Evolutionary conservation across 2,797 vertebrate genomes (phyloP), one percentile per base, ranked within the genome.

Genomic region (Meriones psammophilus): DNA sequence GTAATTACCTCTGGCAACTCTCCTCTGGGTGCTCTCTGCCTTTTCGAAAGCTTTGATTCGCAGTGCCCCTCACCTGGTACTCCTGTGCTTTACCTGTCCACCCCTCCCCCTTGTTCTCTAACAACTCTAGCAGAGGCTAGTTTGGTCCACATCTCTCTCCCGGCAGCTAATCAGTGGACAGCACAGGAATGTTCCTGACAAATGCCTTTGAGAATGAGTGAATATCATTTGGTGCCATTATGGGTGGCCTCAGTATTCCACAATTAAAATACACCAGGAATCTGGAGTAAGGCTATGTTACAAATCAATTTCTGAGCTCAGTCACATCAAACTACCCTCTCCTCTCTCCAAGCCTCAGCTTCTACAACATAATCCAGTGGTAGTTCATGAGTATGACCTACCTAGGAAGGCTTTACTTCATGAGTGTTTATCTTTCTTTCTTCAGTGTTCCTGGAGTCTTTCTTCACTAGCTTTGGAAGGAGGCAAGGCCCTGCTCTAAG

Each of bases 181-280:
- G 93, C 93, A 92, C 62, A 88, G 79, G 91, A 96, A 87, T 1
- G 8, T 30, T 93, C 81, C 95, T 89, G 69, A 85, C 93, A 94
- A 96, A 94, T 78, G 83, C 78, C 62, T 89, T 85, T 92, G 80
- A 68, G 88, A 86, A 85, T 79, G 95, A 92, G 73, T 0, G 0
- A 74, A 71, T 28, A 8, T 78, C 83, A 90, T 79, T 94, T 93
- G 94, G 66, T 28, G 56, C 24, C 54, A 36, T 46, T 42, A 5
- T 56, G 58, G 42, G 68, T 60, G 12, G 8, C 58, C 39, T 92
- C 33, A 1, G 8, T 62, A 88, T 68, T 28, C 50, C 0, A 0
- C 36, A n/a, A 56, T 90, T 95, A 88, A 96, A 94, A 90, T 14
- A 68, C 3, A 13, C 62, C 36, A 81, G 60, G 87, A 88, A 22